A percentile compares a stretch with the other conserved stretches of the same genome.
These are phyloP conservation scores for Dreissena rostriformis DNA, from an alignment of 1,140 invertebrate genomes.

Conservation along the genomic window DNA sequence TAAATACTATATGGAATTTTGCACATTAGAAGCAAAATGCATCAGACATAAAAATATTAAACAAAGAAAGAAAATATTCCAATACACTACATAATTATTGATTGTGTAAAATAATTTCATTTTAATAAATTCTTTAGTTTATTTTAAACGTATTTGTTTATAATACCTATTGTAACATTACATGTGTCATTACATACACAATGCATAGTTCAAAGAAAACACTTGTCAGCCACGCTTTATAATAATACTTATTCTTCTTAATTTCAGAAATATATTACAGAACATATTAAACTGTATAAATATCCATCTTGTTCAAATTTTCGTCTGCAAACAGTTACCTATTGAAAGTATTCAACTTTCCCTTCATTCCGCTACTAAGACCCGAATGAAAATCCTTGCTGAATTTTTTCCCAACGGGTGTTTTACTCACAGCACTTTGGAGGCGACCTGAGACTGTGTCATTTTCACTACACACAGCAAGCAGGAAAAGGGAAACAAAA, in stretches of 20 bases:
- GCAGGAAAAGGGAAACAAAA: not conserved
- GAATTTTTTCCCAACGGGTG: conserved; percentile 1
- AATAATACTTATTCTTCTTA: too few relatives aligned
- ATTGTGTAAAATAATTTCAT: too few relatives aligned
- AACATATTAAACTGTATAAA: not conserved
- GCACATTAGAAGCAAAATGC: not conserved
- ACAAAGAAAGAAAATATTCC: too few relatives aligned
- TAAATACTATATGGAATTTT: conserved; percentile 1
- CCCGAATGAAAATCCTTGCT: conserved; percentile 24
- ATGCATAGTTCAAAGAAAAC: too few relatives aligned
- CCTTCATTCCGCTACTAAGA: conserved; percentile 29
- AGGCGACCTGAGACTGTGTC: not conserved
- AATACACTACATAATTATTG: too few relatives aligned
- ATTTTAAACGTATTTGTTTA: too few relatives aligned
- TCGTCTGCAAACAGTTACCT: conserved; percentile 13
- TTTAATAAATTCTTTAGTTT: too few relatives aligned
- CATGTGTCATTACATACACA: too few relatives aligned
- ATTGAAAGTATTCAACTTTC: conserved; percentile 10
- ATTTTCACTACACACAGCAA: conserved; percentile 25
- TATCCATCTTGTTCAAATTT: not conserved
- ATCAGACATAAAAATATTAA: not conserved
- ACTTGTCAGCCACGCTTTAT: too few relatives aligned
- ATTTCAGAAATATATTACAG: not conserved
- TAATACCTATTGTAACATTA: too few relatives aligned
- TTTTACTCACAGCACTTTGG: conserved; percentile 21